These are phyloP conservation scores for Felis chaus DNA, from an alignment of 2,113 vertebrate species.

Conservation along the genomic window DNA sequence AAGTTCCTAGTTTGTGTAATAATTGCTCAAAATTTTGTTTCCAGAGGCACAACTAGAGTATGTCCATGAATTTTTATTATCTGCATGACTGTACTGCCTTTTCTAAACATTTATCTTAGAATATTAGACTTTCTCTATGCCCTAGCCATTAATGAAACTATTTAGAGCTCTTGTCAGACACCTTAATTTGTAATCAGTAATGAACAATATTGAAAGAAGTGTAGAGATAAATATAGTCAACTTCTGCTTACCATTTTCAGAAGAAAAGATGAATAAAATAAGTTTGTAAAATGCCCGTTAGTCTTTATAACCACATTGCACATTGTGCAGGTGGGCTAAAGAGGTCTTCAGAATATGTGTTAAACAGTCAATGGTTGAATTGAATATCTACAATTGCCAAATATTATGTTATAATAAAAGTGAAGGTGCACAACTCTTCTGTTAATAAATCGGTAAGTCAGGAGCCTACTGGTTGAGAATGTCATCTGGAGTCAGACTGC, in stretches of 20 bases:
- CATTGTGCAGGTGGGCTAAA: not conserved
- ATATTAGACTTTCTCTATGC: conserved; percentile 51
- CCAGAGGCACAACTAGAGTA: not conserved
- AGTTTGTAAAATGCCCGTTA: conserved; percentile 45
- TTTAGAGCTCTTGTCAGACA: conserved; percentile 16
- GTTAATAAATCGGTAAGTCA: conserved; percentile 29
- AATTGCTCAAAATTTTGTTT: conserved; percentile 50
- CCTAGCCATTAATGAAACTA: conserved; percentile 24
- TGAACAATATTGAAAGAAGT: conserved; percentile 1
- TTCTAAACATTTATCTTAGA: conserved; percentile 44
- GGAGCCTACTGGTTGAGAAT: not conserved
- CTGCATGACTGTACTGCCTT: not conserved
- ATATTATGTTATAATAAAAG: conserved; percentile 33
- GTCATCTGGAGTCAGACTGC: not conserved
- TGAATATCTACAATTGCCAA: not conserved
- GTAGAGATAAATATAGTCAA: not conserved
- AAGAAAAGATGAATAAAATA: conserved; percentile 23
- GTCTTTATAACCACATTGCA: conserved; percentile 3
- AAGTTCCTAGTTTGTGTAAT: not conserved
- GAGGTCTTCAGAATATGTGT: conserved; percentile 22
- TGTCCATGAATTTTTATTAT: conserved; percentile 18
- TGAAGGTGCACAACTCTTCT: not conserved
- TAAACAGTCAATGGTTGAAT: conserved; percentile 34
- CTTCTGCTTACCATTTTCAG: conserved; percentile 11
- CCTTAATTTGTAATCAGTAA: conserved; percentile 42